Conservation (phyloP, 2,113 vertebrate species). For the Crotalus helleri region DNA sequence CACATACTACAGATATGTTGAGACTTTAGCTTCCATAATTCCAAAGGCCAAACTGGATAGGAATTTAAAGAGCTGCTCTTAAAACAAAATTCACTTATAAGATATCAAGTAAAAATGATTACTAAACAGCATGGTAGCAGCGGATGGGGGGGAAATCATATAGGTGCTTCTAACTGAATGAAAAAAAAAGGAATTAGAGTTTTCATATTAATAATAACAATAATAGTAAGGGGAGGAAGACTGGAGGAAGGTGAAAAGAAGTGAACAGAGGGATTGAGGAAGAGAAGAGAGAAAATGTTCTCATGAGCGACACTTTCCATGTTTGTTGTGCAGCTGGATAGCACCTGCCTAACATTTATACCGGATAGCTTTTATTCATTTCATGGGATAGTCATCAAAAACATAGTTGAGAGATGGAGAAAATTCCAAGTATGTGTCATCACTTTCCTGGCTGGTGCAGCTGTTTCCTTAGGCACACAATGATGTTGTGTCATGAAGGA, state of each 20-base stretch:
- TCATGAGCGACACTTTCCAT: constrained; percentile 64
- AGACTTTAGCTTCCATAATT: background rate
- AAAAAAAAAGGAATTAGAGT: background rate
- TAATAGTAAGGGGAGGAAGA: constrained; percentile 1
- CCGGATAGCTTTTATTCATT: constrained; percentile 70
- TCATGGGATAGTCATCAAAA: constrained; percentile 71
- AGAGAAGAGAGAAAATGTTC: constrained; percentile 59
- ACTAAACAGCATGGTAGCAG: background rate
- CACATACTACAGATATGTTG: background rate
- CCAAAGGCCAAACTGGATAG: background rate
- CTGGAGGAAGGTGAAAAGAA: constrained; percentile 19
- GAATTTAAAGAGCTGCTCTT: background rate
- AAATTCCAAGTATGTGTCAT: constrained; percentile 74
- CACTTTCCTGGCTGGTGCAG: constrained; percentile 66
- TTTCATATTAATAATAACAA: background rate
- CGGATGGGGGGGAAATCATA: no score
- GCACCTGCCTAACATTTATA: constrained; percentile 68
- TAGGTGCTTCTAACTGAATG: background rate
- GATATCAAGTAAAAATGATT: background rate
- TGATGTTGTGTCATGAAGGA: constrained; percentile 72
- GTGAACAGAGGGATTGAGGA: constrained; percentile 30
- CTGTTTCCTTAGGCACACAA: constrained; percentile 70
- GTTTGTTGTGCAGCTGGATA: constrained; percentile 65
- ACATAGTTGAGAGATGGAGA: constrained; percentile 67
- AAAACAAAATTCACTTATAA: background rate